phyloP scores from a whole-genome alignment of 2,888 invertebrate genomes.

The Thymelicus lineola region DNA sequence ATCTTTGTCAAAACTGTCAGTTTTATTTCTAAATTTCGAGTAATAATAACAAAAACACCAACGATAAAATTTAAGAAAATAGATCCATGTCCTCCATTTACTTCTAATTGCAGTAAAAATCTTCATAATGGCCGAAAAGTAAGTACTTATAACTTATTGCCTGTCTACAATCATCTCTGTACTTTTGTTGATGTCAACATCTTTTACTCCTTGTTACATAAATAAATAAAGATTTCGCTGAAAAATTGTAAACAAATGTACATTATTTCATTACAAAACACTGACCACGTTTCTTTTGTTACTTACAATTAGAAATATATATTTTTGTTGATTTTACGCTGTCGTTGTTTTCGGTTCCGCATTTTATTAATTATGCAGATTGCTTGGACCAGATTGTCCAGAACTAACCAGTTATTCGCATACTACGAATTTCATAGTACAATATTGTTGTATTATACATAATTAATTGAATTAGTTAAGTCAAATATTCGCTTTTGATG shows the following conservation, averaged over 20 bases:
- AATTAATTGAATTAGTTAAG: background rate
- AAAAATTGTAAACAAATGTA: constrained; percentile 25
- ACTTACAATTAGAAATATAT: background rate
- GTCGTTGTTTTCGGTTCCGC: constrained; percentile 18
- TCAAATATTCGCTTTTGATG: background rate
- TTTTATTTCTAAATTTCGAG: constrained; percentile 73
- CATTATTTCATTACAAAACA: background rate
- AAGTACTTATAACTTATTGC: constrained; percentile 55
- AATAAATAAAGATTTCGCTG: constrained; percentile 49
- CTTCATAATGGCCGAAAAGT: constrained; percentile 77
- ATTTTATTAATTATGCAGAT: constrained; percentile 26
- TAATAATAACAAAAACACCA: constrained; percentile 70
- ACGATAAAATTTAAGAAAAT: constrained; percentile 62
- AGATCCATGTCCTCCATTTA: constrained; percentile 70
- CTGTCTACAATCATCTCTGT: constrained; percentile 15
- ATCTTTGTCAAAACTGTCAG: constrained; percentile 75
- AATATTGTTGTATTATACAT: background rate
- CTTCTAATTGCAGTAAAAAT: constrained; percentile 54
- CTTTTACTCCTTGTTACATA: constrained; percentile 55
- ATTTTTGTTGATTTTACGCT: background rate
- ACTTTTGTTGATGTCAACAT: constrained; percentile 58
- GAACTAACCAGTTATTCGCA: constrained; percentile 28
- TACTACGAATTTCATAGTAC: constrained; percentile 11
- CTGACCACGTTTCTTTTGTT: background rate
- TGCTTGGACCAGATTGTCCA: background rate